Conservation (phyloP, 1,140 invertebrate species). For the Acromyrmex heyeri region DNA sequence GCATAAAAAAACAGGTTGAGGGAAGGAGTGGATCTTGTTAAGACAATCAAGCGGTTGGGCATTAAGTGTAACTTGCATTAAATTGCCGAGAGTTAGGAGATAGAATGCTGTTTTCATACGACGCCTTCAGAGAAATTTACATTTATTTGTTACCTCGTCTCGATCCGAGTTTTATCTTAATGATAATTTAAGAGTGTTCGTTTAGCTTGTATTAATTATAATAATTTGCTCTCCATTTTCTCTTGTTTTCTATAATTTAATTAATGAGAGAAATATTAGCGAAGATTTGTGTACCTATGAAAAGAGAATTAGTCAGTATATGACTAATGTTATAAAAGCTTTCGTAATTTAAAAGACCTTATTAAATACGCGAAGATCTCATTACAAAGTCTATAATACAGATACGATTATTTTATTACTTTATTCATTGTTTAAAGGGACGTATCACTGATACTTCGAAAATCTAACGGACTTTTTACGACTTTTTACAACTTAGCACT, state of each 20-base stretch:
- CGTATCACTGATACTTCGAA: not conserved
- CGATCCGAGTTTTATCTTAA: not conserved
- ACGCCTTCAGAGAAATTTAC: not conserved
- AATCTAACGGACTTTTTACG: not conserved
- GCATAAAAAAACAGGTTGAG: constrained; percentile 14
- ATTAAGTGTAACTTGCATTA: constrained; percentile 66
- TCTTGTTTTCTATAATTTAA: not conserved
- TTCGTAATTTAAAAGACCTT: not conserved
- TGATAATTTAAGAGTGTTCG: constrained; percentile 3
- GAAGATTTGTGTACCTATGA: not conserved
- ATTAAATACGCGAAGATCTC: not conserved
- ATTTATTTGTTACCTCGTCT: not conserved
- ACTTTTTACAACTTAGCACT: constrained; percentile 2
- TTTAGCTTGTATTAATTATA: too few species aligned
- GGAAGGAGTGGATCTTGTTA: constrained; percentile 57
- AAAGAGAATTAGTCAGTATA: too few species aligned
- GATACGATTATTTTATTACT: not conserved
- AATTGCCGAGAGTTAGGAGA: constrained; percentile 74
- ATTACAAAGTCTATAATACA: not conserved
- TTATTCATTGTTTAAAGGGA: constrained; percentile 4
- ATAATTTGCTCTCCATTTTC: not conserved
- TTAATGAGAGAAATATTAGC: not conserved
- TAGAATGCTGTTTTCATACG: not conserved
- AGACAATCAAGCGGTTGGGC: constrained; percentile 69
- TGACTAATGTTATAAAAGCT: not conserved